Evolutionary conservation across 1,140 invertebrate species (phyloP).

Genomic region (Heliconius hewitsoni): DNA sequence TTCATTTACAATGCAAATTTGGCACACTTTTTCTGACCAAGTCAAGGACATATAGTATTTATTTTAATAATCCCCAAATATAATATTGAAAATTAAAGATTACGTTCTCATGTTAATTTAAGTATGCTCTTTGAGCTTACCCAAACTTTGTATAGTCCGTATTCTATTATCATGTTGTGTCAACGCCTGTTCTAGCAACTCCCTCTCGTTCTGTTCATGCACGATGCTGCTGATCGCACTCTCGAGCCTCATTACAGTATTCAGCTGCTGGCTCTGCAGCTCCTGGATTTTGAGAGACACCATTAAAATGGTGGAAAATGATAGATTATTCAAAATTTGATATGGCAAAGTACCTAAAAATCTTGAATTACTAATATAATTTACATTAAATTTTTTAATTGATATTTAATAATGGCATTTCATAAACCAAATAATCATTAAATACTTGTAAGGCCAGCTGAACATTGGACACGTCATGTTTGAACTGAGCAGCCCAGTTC

Average conservation of each 20-base stretch:
- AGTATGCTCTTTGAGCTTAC: slow-evolving; percentile 33
- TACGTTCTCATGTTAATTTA: too few relatives aligned
- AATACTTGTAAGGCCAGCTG: slow-evolving; percentile 70
- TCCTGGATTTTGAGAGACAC: slow-evolving; percentile 51
- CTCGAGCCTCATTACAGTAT: slow-evolving; percentile 68
- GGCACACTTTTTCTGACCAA: too few relatives aligned
- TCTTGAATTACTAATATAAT: too few relatives aligned
- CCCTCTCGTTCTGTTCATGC: slow-evolving; percentile 69
- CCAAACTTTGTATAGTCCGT: slow-evolving; percentile 60
- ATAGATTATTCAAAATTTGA: neutral
- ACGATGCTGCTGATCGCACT: slow-evolving; percentile 63
- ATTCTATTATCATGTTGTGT: slow-evolving; percentile 69
- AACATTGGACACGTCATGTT: slow-evolving; percentile 69
- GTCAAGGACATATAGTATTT: too few relatives aligned
- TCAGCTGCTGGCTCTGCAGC: slow-evolving; percentile 70
- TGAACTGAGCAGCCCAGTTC: slow-evolving; percentile 73
- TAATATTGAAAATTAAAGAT: too few relatives aligned
- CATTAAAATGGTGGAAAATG: slow-evolving; percentile 15
- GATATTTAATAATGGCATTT: too few relatives aligned
- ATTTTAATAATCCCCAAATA: too few relatives aligned
- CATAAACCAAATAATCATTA: neutral
- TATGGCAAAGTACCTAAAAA: neutral
- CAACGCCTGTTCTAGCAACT: slow-evolving; percentile 68
- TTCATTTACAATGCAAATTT: too few relatives aligned
- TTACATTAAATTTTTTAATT: too few relatives aligned